Evolutionary conservation across 2,113 vertebrate genomes (phyloP).

Genomic region (Sebastes schlegelii): DNA sequence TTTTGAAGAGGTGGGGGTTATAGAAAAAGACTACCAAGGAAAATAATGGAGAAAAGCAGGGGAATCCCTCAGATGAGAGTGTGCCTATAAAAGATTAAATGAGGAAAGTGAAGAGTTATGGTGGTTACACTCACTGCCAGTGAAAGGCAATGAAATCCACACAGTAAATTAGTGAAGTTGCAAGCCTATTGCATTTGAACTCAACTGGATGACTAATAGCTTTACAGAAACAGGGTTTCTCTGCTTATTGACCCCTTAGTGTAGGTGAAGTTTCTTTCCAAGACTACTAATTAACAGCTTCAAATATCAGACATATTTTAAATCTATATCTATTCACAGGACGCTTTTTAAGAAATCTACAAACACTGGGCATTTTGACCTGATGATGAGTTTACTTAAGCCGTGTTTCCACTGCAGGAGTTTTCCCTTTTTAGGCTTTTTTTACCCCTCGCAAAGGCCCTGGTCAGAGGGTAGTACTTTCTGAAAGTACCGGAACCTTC

Average conservation of each 20-base stretch:
- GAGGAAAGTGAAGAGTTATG: constrained; percentile 17
- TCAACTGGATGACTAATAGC: constrained; percentile 1
- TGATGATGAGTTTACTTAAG: no score
- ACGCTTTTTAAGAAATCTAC: background rate
- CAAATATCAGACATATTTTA: background rate
- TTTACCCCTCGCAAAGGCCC: no score
- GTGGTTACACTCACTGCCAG: constrained; percentile 7
- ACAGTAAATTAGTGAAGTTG: constrained; percentile 25
- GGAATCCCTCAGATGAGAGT: constrained; percentile 51
- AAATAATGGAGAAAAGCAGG: constrained; percentile 1
- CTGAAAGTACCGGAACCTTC: no score
- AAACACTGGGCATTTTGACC: no score
- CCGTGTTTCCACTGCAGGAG: no score
- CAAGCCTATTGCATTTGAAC: constrained; percentile 30
- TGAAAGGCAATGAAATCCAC: constrained; percentile 27
- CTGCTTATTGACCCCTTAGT: background rate
- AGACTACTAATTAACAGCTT: background rate
- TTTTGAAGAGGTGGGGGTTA: constrained; percentile 21
- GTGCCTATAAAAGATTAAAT: constrained; percentile 47
- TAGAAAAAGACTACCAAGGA: constrained; percentile 17
- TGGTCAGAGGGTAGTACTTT: no score
- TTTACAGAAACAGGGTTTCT: background rate
- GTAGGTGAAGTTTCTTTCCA: background rate
- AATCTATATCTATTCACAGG: background rate
- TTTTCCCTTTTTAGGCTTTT: no score